These are phyloP conservation scores for Neopipo cinnamomea DNA, from an alignment of 2,113 vertebrate species.

Conservation along the genomic window DNA sequence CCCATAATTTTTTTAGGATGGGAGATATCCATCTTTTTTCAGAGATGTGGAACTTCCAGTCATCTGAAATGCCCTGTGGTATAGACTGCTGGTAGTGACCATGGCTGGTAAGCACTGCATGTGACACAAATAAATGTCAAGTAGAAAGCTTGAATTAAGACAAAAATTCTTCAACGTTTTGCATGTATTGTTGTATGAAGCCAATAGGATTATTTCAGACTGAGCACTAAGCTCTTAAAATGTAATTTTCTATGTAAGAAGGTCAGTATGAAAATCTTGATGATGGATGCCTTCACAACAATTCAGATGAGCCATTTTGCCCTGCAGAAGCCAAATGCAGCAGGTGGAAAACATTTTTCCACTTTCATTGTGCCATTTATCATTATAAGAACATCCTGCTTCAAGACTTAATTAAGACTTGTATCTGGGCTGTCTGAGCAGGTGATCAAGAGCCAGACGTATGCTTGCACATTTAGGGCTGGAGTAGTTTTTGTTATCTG, in stretches of 20 bases:
- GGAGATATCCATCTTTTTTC: not conserved
- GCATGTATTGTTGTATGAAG: not conserved
- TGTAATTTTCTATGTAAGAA: constrained; percentile 3
- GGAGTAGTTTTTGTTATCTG: not conserved
- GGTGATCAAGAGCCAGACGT: not conserved
- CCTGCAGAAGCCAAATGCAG: not conserved
- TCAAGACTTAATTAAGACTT: constrained; percentile 32
- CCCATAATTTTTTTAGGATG: not conserved
- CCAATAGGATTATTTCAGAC: not conserved
- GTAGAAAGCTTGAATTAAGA: not conserved
- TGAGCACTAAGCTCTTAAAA: not conserved
- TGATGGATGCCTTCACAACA: not conserved
- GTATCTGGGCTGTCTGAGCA: not conserved
- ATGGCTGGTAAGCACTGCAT: not conserved
- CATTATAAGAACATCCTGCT: not conserved
- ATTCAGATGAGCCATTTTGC: not conserved
- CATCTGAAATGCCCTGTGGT: not conserved
- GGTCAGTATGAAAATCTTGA: not conserved
- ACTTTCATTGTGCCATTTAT: not conserved
- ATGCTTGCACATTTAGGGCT: accelerated
- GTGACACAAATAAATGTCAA: not conserved
- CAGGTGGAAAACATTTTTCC: not conserved
- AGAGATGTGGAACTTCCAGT: not conserved
- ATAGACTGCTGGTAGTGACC: not conserved
- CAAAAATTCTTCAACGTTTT: not conserved